A percentile compares a stretch with the other conserved stretches of the same genome.
phyloP scores from a whole-genome alignment of 2,797 vertebrate genomes.

The Coregonus ussuriensis region DNA sequence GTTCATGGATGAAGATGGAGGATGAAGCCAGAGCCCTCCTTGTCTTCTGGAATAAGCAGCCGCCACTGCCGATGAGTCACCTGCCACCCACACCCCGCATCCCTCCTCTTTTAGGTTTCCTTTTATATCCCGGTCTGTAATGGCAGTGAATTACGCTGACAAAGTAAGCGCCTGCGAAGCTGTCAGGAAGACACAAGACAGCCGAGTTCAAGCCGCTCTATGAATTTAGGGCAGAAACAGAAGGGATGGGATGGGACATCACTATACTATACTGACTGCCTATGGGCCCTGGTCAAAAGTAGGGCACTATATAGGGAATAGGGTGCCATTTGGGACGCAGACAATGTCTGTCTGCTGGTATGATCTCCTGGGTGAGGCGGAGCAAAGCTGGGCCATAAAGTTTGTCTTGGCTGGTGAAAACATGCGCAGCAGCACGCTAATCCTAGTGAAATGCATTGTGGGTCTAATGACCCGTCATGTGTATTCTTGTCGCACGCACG shows the following conservation, averaged over 20 bases:
- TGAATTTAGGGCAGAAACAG: conserved; percentile 27
- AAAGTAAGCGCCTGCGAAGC: conserved; percentile 49
- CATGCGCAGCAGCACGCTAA: conserved; percentile 38
- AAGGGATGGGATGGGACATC: not conserved
- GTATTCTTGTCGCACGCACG: conserved; percentile 28
- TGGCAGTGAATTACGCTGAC: conserved; percentile 61
- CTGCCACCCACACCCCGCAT: not conserved
- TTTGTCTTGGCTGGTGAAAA: conserved; percentile 42
- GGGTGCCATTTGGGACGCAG: too few relatives aligned
- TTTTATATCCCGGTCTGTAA: conserved; percentile 46
- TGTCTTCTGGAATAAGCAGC: conserved; percentile 45
- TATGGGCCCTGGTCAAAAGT: too few relatives aligned
- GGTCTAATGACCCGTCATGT: conserved; percentile 55
- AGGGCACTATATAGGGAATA: too few relatives aligned
- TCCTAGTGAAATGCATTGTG: conserved; percentile 47
- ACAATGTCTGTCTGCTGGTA: too few relatives aligned
- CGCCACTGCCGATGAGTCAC: conserved; percentile 29
- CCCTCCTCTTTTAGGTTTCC: conserved; percentile 27
- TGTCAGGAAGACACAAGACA: conserved; percentile 33
- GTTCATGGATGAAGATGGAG: conserved; percentile 19
- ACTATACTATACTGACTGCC: not conserved
- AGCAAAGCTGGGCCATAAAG: conserved; percentile 43
- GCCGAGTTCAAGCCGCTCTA: conserved; percentile 32
- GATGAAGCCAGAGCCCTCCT: conserved; percentile 28
- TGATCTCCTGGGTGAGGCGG: not conserved